Conservation (phyloP, 1,140 invertebrate genomes). For the Ectropis grisescens region DNA sequence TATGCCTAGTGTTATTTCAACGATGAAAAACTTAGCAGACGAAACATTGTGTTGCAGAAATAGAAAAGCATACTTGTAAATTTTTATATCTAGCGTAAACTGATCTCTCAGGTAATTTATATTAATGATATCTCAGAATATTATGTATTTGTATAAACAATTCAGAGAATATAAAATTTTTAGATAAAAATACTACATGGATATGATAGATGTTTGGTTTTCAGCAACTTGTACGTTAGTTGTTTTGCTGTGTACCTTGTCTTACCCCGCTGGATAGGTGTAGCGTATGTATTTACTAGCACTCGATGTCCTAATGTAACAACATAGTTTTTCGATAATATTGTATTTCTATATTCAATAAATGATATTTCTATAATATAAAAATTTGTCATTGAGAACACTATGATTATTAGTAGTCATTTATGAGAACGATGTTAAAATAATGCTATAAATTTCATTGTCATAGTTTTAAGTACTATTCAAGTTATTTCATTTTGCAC, state of each 20-base stretch:
- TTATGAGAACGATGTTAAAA: slow-evolving; percentile 51
- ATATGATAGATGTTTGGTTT: slow-evolving; percentile 44
- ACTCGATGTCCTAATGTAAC: slow-evolving; percentile 63
- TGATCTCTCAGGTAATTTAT: slow-evolving; percentile 68
- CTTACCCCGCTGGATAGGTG: slow-evolving; percentile 49
- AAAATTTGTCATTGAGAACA: slow-evolving; percentile 61
- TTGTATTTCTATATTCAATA: slow-evolving; percentile 68
- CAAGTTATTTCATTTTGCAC: slow-evolving; percentile 60
- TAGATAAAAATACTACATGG: slow-evolving; percentile 56
- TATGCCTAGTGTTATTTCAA: slow-evolving; percentile 40
- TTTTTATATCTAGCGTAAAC: slow-evolving; percentile 67
- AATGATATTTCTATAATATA: slow-evolving; percentile 66
- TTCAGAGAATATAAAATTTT: slow-evolving; percentile 52
- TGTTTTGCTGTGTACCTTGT: slow-evolving; percentile 45
- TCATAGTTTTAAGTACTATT: slow-evolving; percentile 63
- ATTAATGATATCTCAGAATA: slow-evolving; percentile 64
- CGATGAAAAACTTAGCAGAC: slow-evolving; percentile 36
- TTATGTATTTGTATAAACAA: slow-evolving; percentile 64
- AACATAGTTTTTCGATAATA: slow-evolving; percentile 65
- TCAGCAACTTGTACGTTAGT: slow-evolving; percentile 47
- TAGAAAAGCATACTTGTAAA: slow-evolving; percentile 59
- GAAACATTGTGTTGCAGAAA: slow-evolving; percentile 39
- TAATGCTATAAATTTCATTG: slow-evolving; percentile 62
- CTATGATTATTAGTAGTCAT: slow-evolving; percentile 61
- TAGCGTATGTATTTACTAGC: slow-evolving; percentile 55